These are phyloP conservation scores for Adela reaumurella DNA, from an alignment of 2,888 invertebrate genomes.

Conservation along the genomic window DNA sequence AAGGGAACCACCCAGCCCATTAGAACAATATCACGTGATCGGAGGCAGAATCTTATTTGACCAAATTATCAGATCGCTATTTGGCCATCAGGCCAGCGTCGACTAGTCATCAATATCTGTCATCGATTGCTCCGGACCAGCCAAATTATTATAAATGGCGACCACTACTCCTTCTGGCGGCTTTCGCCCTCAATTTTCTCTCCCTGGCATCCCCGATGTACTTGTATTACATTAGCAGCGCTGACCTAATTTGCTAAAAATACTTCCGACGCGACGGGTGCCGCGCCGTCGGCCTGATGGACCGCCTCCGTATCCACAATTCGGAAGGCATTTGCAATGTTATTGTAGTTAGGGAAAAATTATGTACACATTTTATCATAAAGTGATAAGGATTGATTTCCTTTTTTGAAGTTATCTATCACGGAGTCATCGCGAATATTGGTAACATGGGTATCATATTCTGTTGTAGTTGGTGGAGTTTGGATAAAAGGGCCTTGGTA, in stretches of 20 bases:
- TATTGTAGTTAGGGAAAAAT: too few relatives aligned
- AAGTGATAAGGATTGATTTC: too few relatives aligned
- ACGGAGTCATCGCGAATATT: too few relatives aligned
- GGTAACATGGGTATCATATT: too few relatives aligned
- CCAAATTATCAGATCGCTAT: background rate
- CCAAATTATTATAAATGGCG: constrained; percentile 40
- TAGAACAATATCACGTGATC: background rate
- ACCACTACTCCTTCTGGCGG: constrained; percentile 24
- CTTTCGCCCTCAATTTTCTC: constrained; percentile 25
- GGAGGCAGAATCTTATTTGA: background rate
- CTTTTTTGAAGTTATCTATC: too few relatives aligned
- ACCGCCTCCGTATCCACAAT: too few relatives aligned
- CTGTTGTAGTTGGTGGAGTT: too few relatives aligned
- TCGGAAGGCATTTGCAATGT: too few relatives aligned
- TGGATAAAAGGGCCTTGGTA: too few relatives aligned
- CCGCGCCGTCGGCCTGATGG: too few relatives aligned
- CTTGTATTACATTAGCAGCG: constrained; percentile 27
- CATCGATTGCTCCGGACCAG: constrained; percentile 37
- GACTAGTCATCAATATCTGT: constrained; percentile 45
- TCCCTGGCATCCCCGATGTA: background rate
- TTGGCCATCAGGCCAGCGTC: constrained; percentile 8
- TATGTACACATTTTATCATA: too few relatives aligned
- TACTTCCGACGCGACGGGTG: background rate
- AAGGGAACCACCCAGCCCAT: too few relatives aligned
- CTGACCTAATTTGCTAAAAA: constrained; percentile 29